Conservation (phyloP, 1,140 invertebrate species). For the Euura lappo region DNA sequence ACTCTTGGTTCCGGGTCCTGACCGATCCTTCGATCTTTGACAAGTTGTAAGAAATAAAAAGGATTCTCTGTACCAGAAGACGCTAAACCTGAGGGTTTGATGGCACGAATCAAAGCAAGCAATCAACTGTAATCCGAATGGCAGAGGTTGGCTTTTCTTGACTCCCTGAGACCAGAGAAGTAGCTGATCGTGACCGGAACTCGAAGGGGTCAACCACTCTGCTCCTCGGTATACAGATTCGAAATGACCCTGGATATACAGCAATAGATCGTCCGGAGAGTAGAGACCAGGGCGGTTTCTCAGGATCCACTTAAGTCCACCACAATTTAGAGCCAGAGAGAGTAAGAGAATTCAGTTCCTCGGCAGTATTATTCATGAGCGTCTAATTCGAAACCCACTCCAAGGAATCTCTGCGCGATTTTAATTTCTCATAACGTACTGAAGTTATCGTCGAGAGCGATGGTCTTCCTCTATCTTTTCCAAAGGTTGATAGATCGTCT, state of each 20-base stretch:
- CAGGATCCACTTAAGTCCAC: conserved; percentile 50
- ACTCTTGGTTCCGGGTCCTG: too few species aligned
- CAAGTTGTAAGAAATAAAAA: too few species aligned
- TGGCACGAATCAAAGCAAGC: neutral
- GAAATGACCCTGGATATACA: conserved; percentile 31
- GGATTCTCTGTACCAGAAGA: neutral
- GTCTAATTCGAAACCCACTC: too few species aligned
- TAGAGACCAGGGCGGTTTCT: conserved; percentile 44
- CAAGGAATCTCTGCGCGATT: too few species aligned
- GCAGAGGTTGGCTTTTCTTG: neutral
- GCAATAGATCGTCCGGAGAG: conserved; percentile 42
- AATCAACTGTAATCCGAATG: neutral
- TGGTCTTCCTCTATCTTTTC: too few species aligned
- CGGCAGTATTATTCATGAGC: too few species aligned
- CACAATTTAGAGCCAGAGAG: conserved; percentile 39
- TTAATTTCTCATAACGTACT: too few species aligned
- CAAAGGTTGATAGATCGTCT: too few species aligned
- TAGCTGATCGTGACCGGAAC: neutral
- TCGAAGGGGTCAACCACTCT: neutral
- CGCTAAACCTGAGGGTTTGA: neutral
- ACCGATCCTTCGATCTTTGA: too few species aligned
- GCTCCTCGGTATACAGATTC: neutral
- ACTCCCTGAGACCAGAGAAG: neutral
- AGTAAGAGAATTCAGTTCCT: too few species aligned
- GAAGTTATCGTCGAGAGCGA: too few species aligned